Evolutionary conservation across 2,888 invertebrate genomes (phyloP).

Genomic region (Emesis castigata): DNA sequence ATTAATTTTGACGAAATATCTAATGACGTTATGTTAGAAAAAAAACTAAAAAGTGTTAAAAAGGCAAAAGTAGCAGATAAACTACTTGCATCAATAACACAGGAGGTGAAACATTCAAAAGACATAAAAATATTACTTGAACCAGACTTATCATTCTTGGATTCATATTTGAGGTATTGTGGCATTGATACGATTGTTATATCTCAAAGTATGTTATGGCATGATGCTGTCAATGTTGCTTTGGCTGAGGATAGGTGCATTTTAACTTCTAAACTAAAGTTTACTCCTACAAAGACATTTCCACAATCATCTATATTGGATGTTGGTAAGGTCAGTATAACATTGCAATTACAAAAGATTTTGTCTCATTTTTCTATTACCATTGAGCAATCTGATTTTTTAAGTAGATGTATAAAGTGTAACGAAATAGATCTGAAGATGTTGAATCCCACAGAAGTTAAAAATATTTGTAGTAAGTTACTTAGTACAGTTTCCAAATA

Average conservation of each 20-base stretch:
- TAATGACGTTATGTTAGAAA: conserved; percentile 87
- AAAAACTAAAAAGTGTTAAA: conserved; percentile 83
- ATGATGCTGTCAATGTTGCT: conserved; percentile 80
- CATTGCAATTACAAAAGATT: conserved; percentile 91
- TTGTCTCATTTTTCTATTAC: conserved; percentile 90
- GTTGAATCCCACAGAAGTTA: conserved; percentile 75
- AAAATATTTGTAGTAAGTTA: conserved; percentile 74
- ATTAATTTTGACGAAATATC: conserved; percentile 91
- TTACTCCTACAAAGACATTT: conserved; percentile 88
- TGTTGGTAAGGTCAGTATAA: conserved; percentile 85
- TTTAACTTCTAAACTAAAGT: conserved; percentile 79
- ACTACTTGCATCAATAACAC: conserved; percentile 68
- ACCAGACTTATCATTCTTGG: conserved; percentile 75
- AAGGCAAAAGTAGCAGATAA: conserved; percentile 77
- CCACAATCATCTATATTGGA: conserved; percentile 85
- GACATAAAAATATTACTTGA: conserved; percentile 80
- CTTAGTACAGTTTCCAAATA: conserved; percentile 64
- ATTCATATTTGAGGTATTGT: conserved; percentile 80
- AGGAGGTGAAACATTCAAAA: conserved; percentile 70
- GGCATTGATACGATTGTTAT: conserved; percentile 90
- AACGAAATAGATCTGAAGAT: conserved; percentile 77
- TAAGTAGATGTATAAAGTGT: conserved; percentile 93
- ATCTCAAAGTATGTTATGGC: conserved; percentile 86
- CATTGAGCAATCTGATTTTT: conserved; percentile 90
- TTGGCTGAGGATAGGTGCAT: conserved; percentile 79